A percentile compares a stretch with the other conserved stretches of the same genome.
phyloP scores from a whole-genome alignment of 1,140 invertebrate genomes.

The Eumaeus atala region DNA sequence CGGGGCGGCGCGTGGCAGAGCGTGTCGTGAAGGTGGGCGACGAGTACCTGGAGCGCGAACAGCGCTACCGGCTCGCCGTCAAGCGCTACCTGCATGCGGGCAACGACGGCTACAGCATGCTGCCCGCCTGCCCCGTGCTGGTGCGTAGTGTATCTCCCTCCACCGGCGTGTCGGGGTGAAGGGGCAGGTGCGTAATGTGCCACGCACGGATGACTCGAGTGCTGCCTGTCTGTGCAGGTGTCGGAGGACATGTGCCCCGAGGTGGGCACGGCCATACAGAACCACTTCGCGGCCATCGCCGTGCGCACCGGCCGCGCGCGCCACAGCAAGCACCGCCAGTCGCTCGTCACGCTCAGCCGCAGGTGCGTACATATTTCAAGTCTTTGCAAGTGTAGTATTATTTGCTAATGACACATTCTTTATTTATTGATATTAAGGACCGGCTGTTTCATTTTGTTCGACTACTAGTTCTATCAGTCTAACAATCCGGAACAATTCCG shows the following conservation, averaged over 20 bases:
- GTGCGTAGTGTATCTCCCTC: too few species aligned
- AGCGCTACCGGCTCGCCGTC: slow-evolving; percentile 85
- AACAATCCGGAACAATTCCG: too few species aligned
- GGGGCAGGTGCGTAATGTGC: too few species aligned
- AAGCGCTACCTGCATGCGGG: slow-evolving; percentile 87
- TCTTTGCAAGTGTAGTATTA: too few species aligned
- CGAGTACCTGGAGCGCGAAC: slow-evolving; percentile 83
- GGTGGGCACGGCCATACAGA: slow-evolving; percentile 86
- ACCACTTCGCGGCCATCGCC: slow-evolving; percentile 91
- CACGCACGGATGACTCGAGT: too few species aligned
- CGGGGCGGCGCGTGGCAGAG: slow-evolving; percentile 81
- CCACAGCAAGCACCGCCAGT: slow-evolving; percentile 88
- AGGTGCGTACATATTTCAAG: slow-evolving; percentile 76
- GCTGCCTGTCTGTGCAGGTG: slow-evolving; percentile 70
- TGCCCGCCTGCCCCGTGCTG: slow-evolving; percentile 82
- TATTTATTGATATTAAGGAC: too few species aligned
- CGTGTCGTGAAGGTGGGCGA: slow-evolving; percentile 87
- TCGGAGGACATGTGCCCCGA: slow-evolving; percentile 88
- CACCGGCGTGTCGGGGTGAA: too few species aligned
- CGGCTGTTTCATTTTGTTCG: too few species aligned
- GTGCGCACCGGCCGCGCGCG: slow-evolving; percentile 81
- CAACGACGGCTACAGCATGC: slow-evolving; percentile 89
- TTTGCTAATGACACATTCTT: too few species aligned
- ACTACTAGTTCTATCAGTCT: too few species aligned
- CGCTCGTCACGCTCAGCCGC: slow-evolving; percentile 84